Conservation (phyloP, 1,140 invertebrate genomes). For the Nephila pilipes region DNA sequence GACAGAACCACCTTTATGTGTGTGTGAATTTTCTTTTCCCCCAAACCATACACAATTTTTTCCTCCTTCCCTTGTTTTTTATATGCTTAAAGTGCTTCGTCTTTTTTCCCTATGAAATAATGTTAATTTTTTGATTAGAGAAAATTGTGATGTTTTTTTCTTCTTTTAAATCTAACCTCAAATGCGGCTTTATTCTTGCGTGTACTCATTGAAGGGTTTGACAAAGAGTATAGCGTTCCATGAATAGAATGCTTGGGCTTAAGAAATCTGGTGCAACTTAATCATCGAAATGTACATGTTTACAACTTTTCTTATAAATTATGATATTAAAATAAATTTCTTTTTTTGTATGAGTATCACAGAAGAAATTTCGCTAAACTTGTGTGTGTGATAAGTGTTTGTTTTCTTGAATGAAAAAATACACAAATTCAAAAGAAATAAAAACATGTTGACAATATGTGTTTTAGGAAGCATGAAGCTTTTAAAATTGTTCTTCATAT, state of each 20-base stretch:
- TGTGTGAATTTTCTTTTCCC: not conserved
- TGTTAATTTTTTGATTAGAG: not conserved
- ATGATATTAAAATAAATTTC: not conserved
- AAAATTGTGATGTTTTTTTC: not conserved
- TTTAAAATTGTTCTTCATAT: too few species aligned
- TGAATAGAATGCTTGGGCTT: not conserved
- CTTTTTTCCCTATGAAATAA: not conserved
- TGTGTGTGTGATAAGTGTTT: not conserved
- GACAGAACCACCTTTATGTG: not conserved
- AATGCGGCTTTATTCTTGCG: not conserved
- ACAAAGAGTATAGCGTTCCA: not conserved
- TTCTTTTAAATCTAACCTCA: not conserved
- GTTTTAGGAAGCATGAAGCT: too few species aligned
- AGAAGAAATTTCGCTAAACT: not conserved
- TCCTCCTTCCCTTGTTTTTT: not conserved
- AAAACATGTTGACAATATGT: too few species aligned
- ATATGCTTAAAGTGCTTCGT: not conserved
- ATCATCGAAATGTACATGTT: not conserved
- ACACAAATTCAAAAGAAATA: not conserved
- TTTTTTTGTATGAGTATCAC: not conserved
- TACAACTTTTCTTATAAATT: not conserved
- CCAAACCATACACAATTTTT: not conserved
- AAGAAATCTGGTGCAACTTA: not conserved
- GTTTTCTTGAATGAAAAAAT: not conserved
- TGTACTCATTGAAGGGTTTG: slow-evolving; percentile 11